phyloP scores from a whole-genome alignment of 1,140 invertebrate species.

The Amyelois transitella region DNA sequence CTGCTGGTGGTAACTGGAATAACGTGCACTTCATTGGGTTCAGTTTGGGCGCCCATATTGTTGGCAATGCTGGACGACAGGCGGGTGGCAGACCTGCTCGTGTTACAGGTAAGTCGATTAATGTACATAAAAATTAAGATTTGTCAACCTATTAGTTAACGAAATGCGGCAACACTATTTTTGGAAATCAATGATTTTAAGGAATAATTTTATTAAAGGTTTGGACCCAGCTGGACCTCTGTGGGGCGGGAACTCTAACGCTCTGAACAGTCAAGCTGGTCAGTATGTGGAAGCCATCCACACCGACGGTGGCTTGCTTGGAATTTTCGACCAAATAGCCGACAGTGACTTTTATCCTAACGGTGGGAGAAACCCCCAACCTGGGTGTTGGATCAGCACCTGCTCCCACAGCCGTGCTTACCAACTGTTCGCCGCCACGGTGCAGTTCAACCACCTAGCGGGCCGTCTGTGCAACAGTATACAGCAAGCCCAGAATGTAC shows the following conservation, averaged over 20 bases:
- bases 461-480: slow-evolving; percentile 48
- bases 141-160: neutral
- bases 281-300: slow-evolving; percentile 77
- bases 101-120: slow-evolving; percentile 28
- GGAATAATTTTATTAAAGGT: slow-evolving; percentile 43
- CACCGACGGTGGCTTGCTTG: slow-evolving; percentile 70
- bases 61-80: slow-evolving; percentile 80
- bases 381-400: slow-evolving; percentile 75
- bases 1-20: slow-evolving; percentile 38
- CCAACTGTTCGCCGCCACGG: slow-evolving; percentile 73
- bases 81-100: slow-evolving; percentile 26
- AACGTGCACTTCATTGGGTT: slow-evolving; percentile 86
- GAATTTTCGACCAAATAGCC: slow-evolving; percentile 53
- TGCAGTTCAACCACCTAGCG: slow-evolving; percentile 60
- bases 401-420: slow-evolving; percentile 74
- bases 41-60: slow-evolving; percentile 87
- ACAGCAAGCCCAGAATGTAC: slow-evolving; percentile 29
- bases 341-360: slow-evolving; percentile 76
- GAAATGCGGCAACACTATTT: neutral
- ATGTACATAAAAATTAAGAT: neutral
- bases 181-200: neutral
- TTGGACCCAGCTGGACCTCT: slow-evolving; percentile 80
- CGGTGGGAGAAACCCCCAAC: slow-evolving; percentile 75
- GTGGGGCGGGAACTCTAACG: slow-evolving; percentile 49
- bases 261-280: slow-evolving; percentile 68